These are phyloP conservation scores for Reticulitermes lucifugus DNA, from an alignment of 2,888 invertebrate genomes.

Conservation along the genomic window DNA sequence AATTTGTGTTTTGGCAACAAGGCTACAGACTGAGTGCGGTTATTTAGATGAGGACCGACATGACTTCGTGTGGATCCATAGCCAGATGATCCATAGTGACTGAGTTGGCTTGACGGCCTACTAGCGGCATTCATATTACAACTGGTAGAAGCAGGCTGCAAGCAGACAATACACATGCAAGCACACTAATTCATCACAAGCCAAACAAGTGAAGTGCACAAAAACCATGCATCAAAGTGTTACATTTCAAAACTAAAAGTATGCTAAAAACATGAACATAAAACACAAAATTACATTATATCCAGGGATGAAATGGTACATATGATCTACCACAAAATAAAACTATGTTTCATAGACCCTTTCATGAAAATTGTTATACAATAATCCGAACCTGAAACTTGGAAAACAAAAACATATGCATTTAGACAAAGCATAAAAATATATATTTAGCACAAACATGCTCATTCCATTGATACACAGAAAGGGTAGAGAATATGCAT, in stretches of 20 bases:
- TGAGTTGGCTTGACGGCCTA: slow-evolving; percentile 62
- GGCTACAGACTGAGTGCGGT: slow-evolving; percentile 36
- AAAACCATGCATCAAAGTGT: slow-evolving; percentile 40
- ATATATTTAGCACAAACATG: no score
- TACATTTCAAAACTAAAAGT: slow-evolving; percentile 12
- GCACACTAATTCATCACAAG: slow-evolving; percentile 52
- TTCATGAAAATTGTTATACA: not conserved
- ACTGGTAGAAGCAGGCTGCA: slow-evolving; percentile 49
- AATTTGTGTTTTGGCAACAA: slow-evolving; percentile 45
- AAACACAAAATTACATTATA: not conserved
- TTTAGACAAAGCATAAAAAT: no score
- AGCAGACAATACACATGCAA: slow-evolving; percentile 53
- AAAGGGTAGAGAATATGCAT: no score
- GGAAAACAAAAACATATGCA: not conserved
- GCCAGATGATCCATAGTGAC: slow-evolving; percentile 64
- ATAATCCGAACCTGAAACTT: not conserved
- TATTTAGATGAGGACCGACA: slow-evolving; percentile 49
- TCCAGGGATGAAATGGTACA: slow-evolving; percentile 10
- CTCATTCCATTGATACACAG: no score
- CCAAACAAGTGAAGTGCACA: slow-evolving; percentile 45
- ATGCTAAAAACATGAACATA: not conserved
- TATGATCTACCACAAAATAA: not conserved
- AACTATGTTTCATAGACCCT: not conserved
- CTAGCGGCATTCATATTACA: slow-evolving; percentile 54
- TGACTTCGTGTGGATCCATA: slow-evolving; percentile 66